These are phyloP conservation scores for Cheilinus undulatus DNA, from an alignment of 2,113 vertebrate species.

Conservation along the genomic window DNA sequence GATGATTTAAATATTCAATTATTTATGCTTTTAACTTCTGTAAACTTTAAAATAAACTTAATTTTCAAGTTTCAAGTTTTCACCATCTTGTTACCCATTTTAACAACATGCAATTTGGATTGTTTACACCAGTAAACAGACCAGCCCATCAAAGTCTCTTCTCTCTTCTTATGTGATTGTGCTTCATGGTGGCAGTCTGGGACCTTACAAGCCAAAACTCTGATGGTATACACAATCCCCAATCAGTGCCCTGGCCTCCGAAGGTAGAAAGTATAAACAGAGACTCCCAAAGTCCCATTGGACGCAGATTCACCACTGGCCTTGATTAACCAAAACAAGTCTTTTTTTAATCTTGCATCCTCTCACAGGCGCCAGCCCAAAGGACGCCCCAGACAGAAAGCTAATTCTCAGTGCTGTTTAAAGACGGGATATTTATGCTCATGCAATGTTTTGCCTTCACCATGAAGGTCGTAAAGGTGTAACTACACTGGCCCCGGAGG, in stretches of 20 bases:
- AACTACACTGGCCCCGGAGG: too few relatives aligned
- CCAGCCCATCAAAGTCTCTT: not conserved
- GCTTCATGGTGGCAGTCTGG: not conserved
- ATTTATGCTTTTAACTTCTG: too few relatives aligned
- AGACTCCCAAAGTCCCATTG: not conserved
- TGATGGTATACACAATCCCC: not conserved
- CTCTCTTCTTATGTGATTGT: not conserved
- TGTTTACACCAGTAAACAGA: not conserved
- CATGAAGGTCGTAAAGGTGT: too few relatives aligned
- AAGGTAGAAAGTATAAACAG: not conserved
- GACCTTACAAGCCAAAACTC: not conserved
- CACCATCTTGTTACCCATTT: constrained; percentile 14
- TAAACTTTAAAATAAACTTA: too few relatives aligned
- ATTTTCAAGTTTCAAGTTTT: too few relatives aligned
- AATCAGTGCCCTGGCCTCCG: not conserved
- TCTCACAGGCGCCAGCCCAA: not conserved
- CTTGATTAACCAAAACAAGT: constrained; percentile 2
- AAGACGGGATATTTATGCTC: too few relatives aligned
- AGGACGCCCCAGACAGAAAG: not conserved
- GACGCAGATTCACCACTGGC: not conserved
- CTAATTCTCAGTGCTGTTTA: too few relatives aligned
- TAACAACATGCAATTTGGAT: too few relatives aligned
- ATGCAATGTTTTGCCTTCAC: too few relatives aligned
- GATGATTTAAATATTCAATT: too few relatives aligned
- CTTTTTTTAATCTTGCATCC: not conserved